Percentiles rank a stretch among this genome's conserved stretches.
phyloP scores from a whole-genome alignment of 1,140 invertebrate genomes.

The Zaprionus nigranus region DNA sequence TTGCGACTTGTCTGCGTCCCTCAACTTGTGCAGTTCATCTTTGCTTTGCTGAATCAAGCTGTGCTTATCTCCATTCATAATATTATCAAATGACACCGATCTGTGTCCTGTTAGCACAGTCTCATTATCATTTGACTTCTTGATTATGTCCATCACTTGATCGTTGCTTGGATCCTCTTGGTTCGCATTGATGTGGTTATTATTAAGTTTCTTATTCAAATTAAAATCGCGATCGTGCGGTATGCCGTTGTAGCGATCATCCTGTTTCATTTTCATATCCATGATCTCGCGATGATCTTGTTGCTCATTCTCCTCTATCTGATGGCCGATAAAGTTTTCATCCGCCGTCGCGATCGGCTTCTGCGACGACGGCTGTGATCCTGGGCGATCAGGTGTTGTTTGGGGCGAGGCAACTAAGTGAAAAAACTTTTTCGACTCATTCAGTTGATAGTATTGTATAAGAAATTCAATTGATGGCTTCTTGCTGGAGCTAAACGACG shows the following conservation, averaged over 20 bases:
- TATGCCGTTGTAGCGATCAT: neutral
- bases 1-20: conserved; percentile 51
- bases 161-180: conserved; percentile 1
- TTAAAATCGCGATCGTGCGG: neutral
- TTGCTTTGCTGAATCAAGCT: neutral
- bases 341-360: conserved; percentile 52
- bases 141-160: conserved; percentile 5
- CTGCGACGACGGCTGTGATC: conserved; percentile 52
- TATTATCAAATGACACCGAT: conserved; percentile 2
- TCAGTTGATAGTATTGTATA: conserved; percentile 81
- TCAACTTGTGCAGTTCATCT: conserved; percentile 15
- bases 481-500: conserved; percentile 60
- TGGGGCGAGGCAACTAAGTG: conserved; percentile 84
- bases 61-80: conserved; percentile 24
- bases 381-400: conserved; percentile 68
- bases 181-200: conserved; percentile 45
- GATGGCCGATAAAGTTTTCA: conserved; percentile 41
- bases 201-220: conserved; percentile 35
- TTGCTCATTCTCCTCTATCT: neutral
- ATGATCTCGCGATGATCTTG: conserved; percentile 13
- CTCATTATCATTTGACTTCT: conserved; percentile 1
- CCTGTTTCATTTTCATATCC: neutral
- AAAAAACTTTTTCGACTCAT: conserved; percentile 84
- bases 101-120: neutral
- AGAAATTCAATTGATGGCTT: conserved; percentile 79